Evolutionary conservation across 2,888 invertebrate species (phyloP), one percentile per base, ranked within the genome.

Genomic region (Keiferia lycopersicella): DNA sequence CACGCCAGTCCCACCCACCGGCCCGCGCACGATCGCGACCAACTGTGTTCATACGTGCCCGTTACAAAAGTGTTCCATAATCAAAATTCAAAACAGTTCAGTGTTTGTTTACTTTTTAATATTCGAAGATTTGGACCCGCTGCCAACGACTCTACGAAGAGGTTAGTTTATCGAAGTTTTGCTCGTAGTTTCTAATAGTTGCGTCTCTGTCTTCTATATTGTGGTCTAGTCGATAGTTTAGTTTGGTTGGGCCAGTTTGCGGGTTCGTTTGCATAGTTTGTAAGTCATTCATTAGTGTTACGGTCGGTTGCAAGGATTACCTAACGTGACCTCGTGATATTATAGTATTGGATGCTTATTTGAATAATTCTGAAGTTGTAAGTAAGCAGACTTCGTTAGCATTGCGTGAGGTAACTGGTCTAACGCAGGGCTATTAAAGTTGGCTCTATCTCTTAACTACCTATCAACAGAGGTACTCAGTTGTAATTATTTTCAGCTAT

Each of bases 21-120:
- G n/a, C n/a, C 67, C 73, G 70, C 71, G 74, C 65, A 74, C 82
- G 81, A 82, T 82, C 84, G 84, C 84, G 87, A 81, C 75, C 73
- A 80, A 74, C 77, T 82, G 84, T 84, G 80, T 75, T 79, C 82
- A 78, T 76, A 79, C 80, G 87, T 87, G 87, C 82, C 82, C 86
- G 87, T 88, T 87, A 84, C 77, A 80, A 77, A 71, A 62, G 89
- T 89, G 89, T 86, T 86, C 83, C 80, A 81, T 82, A 82, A 80
- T 76, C 59, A 80, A 26, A 75, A 77, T 71, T 76, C 59, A 79
- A 26, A 75, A 77, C 71, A 66, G 75, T 73, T 76, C 71, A 72
- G 87, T 88, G 88, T 79, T 76, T 84, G 86, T 84, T 87, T 79
- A 81, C 82, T 83, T 86, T 81, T 81, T 74, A 70, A 78, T 76